Evolutionary conservation across 2,113 vertebrate genomes (phyloP), one percentile per base, ranked within the genome.

Genomic region (Prunella fulvescens): DNA sequence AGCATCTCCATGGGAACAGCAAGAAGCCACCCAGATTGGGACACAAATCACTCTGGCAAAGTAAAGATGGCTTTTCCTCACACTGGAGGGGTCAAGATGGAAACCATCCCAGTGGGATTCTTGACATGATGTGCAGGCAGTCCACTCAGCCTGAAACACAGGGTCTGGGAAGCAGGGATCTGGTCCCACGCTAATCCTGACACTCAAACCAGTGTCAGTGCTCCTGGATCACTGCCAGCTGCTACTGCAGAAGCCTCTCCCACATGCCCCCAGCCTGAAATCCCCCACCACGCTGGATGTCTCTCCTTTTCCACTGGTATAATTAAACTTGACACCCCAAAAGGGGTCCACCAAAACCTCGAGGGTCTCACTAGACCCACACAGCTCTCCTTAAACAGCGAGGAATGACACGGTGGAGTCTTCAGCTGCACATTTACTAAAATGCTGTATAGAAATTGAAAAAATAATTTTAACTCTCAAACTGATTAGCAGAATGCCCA

Each of bases 311-410:
- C 86, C 0, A 0, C 47, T 18, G 50, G 70, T 22, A 1, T 76
- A 83, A 94, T 93, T 86, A 96, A 88, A 93, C n/a, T 61, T 67
- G 57, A 78, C 79, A 57, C 64, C 64, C 71, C 82, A 51, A 57
- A 0, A 0, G 57, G 60, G 47, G 29, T 71, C 51, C 65, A 62
- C 39, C 1, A 2, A 88, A 93, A 83, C 64, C 71, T 86, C 64
- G 62, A 79, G 44, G 47, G 12, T 67, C 58, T 53, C 56, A 10
- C 86, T 39, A 25, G 12, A 12, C 45, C 58, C 3, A 1, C 31
- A 29, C 5, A 29, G 45, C 47, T 48, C 60, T 60, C 61, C 50
- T 73, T n/a, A 26, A 74, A 66, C 3, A 69, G 58, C 51, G 60
- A 20, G 14, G 31, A 91, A 44, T 0, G 1, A 69, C 62, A 65